Base-by-base conservation (phyloP, 30 jellyfish, hydroid and myxozoan species). In the Catostylus mosaicus region DNA sequence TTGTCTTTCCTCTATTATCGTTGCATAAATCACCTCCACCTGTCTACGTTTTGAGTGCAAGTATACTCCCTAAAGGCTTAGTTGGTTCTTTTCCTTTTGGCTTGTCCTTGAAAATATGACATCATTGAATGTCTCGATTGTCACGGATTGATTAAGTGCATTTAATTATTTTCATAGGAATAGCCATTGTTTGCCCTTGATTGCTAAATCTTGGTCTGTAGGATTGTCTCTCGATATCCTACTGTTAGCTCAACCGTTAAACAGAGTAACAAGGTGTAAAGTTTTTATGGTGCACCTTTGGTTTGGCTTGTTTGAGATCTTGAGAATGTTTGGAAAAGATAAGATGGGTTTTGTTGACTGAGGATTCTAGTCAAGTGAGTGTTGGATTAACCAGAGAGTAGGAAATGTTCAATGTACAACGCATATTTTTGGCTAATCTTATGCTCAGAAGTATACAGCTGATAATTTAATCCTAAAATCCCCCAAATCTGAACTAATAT, bases 271-370 rank as follows among this genome's bases (percentile, higher is more conserved):
- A 47, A 60, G 77, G 88, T 77, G 88, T 77, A 56, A 77, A 59
- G 88, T 77, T 57, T 77, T 77, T 22, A 56, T 77, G 78, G 78
- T 40, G 75, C 88, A 56, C 75, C 88, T 77, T 57, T 77, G 78
- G 78, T 34, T 77, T 54, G 78, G 84, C 29, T 61, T 77, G 78
- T 77, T 59, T 59, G 78, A 77, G 88, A 78, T 77, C 88, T 77
- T 77, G 75, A 62, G 78, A 57, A 77, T 77, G 88, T 77, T 77
- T 77, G 88, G 88, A 77, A 57, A 77, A 77, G 88, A 77, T 77
- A 77, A 77, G 88, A 35, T 11, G 77, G 79, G 27, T 59, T 60
- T 61, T 77, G 70, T 77, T 77, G 88, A 77, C 88, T 43, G 63
- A 59, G 78, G 88, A 77, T 56, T 77, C 88, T 77, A 77, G 76